phyloP scores from a whole-genome alignment of 2,113 vertebrate species.

The Butastur rufipennis region DNA sequence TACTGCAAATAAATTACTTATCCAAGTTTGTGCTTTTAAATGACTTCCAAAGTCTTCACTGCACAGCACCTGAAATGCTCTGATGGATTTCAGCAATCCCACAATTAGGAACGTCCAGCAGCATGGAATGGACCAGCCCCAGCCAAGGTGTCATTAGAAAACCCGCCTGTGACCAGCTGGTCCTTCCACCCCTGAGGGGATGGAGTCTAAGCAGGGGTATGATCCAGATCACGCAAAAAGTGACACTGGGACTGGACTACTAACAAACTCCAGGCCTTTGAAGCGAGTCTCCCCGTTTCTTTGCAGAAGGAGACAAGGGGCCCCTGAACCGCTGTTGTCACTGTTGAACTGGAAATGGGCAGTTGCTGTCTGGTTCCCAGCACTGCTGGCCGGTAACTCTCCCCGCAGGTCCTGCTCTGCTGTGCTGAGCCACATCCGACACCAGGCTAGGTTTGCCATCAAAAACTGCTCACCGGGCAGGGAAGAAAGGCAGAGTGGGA shows the following conservation, averaged over 20 bases:
- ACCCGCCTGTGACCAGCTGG: background rate
- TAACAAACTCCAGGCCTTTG: background rate
- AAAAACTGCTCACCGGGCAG: accelerated
- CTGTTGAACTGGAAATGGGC: background rate
- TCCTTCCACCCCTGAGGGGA: background rate
- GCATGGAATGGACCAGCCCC: background rate
- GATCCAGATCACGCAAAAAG: too few species aligned
- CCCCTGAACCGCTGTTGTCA: background rate
- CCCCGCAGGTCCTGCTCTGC: background rate
- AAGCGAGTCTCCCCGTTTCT: background rate
- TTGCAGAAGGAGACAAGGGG: background rate
- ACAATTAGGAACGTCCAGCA: accelerated
- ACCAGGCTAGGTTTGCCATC: background rate
- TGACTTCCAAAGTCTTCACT: background rate
- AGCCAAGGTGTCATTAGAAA: background rate
- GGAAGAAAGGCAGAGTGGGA: background rate
- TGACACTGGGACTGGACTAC: accelerated
- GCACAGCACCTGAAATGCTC: background rate
- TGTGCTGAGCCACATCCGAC: background rate
- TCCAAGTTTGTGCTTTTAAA: background rate
- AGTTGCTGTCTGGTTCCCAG: background rate
- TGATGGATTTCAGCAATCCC: background rate
- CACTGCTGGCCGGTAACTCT: background rate
- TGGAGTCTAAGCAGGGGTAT: accelerated
- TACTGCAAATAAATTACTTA: background rate